Evolutionary conservation across 2,113 vertebrate species (phyloP), one percentile per base, ranked within the genome.

Genomic region (Percina caprodes): DNA sequence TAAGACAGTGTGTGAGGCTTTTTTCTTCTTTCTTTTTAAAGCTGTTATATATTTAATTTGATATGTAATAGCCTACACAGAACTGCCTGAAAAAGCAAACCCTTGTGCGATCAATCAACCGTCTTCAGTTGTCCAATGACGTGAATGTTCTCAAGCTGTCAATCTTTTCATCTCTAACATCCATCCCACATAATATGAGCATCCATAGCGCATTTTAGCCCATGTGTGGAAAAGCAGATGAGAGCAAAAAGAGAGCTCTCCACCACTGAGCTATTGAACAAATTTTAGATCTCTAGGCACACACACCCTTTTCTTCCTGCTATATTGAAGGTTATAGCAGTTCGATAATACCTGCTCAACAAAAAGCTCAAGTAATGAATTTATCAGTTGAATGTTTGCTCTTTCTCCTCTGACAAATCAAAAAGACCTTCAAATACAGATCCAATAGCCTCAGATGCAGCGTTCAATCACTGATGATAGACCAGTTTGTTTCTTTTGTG

Each of bases 241-340:
- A 71, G 19, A 16, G 21, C 33, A 26, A 16, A 23, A 4, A 18
- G 8, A 49, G 15, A 68, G 24, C 26, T 30, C 62, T 59, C 23
- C 30, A 16, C 24, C 2, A n/a, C 39, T 11, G 24, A 68, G 26
- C 51, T 19, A 12, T 35, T 84, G 63, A 49, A n/a, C 52, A 35
- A 26, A 26, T 78, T 84, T 70, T 70, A 35, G 52, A 84, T 18
- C 4, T 45, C 1, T 18, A 6, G 46, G 30, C 70, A 70, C 75
- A 1, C 55, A 39, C 39, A n/a, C 51, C 14, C 15, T 49, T 49
- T 24, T 80, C 59, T 54, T 24, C 8, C 52, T 61, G 55, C 59
- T 35, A 63, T 54, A 58, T 30, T 6, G 24, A 59, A 62, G 61
- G 70, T 67, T 61, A 10, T 11, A 39, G 30, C 0, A 16, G 46